Base-by-base conservation (phyloP, 2,888 invertebrate genomes). In the Lithophane socia region DNA sequence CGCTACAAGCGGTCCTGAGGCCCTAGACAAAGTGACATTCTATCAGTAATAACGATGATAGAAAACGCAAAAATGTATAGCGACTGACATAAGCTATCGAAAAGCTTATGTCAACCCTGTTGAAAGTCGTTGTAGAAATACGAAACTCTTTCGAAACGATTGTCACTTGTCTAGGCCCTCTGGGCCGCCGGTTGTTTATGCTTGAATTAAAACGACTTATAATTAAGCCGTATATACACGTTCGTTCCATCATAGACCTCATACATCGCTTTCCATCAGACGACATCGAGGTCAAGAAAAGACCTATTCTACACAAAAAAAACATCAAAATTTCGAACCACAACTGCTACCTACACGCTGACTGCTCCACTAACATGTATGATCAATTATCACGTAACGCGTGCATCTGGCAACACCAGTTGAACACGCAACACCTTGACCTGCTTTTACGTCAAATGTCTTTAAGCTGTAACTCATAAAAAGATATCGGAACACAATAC, bases 351-450 rank as follows among this genome's bases (percentile, higher is more conserved):
- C 60, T 16, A 29, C 60, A 29, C 24, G 29, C 8, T 16, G 16
- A 13, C 83, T 18, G 18, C 29, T 61, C 9, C 18, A 82, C 56
- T 56, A 66, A 77, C 60, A 24, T 21, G 9, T 61, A 61, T 42
- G 47, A 83, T 58, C 61, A 70, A 58, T n/a, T 71, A 71, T 47
- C 58, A 69, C 67, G 67, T 75, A 81, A 85, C 67, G 70, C 56
- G 9, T 81, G 67, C 85, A 71, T 82, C 70, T 67, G 67, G 67
- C 60, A 52, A 68, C 67, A 73, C 73, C 67, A 18, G 71, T 24
- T 18, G 24, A 18, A 24, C 86, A 83, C 73, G 83, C 83, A 68
- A 83, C 21, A 56, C 86, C 70, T 73, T 80, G 84, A 77, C 85
- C 75, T n/a, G 42, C 29, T 77, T 86, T 42, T 24, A 52, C 65